Base-by-base conservation (phyloP, 2,888 invertebrate species). In the Aricia artaxerxes region DNA sequence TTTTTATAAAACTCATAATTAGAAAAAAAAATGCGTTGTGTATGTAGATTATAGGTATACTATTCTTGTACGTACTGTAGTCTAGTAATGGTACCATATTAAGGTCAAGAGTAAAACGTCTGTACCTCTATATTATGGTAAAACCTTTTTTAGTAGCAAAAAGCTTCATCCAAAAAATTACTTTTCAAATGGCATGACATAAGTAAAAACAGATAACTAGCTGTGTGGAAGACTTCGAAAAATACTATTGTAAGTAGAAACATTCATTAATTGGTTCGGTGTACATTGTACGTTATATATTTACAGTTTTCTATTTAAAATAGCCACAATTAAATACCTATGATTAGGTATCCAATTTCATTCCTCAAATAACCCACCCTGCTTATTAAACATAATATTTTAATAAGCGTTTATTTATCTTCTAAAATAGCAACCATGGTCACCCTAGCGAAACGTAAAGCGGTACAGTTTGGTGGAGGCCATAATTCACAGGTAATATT, bases 401-500 rank as follows among this genome's bases (percentile, higher is more conserved):
- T 31, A 38, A 3, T 24, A 24, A 24, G 24, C 9, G 31, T 69
- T 69, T 16, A 38, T 69, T 69, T 69, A 35, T 38, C 35, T 69
- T 69, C 69, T 69, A 16, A 35, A 69, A 38, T 16, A 1, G 13
- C 13, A 69, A 35, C 3, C 80, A 81, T 91, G 87, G 92, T 84
- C 84, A 86, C 89, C 83, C 38, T 82, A 87, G 79, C 60, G 79
- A 73, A 84, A 85, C 86, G 87, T 86, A 87, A 86, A 87, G 84
- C 84, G 84, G 84, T 84, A 82, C 83, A 82, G 88, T 86, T 81
- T 84, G 85, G 87, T 88, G 84, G 87, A 86, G 86, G 84, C 87
- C 86, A 88, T 91, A 92, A 90, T 87, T 93, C 88, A 88, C 93
- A 93, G 93, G 93, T 93, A 91, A 92, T 89, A 86, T 88, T 88